Base-by-base conservation (phyloP, 2,888 invertebrate genomes). In the Eupithecia dodoneata region DNA sequence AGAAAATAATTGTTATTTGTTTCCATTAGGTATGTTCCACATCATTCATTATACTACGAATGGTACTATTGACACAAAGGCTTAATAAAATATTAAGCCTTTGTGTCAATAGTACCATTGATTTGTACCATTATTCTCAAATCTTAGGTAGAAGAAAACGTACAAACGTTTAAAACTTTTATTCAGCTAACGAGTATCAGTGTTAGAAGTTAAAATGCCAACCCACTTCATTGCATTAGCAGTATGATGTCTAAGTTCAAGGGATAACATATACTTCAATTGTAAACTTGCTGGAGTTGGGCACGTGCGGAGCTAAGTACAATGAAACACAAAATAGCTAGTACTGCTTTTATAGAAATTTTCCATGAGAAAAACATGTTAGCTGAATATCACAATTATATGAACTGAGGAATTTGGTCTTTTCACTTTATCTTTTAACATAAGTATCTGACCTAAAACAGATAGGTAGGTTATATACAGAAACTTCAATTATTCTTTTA, bases 231-330 rank as follows among this genome's bases (percentile, higher is more conserved):
- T 73, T 81, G 79, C 72, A 79, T 79, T 79, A 78, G 76, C 72
- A 72, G 81, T 79, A 79, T 81, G 80, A 81, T 76, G 67, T 65
- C 76, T 52, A 80, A 82, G 83, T 84, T 85, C 79, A 82, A 73
- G 82, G 81, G 84, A 82, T 82, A 83, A 84, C 85, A 85, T 80
- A 84, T 87, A 89, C 85, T 89, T 87, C 82, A 82, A 87, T 85
- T 86, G 86, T 85, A 84, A 87, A 87, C 84, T 88, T 87, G 67
- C 73, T 71, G 73, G 78, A 78, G 73, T 76, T 82, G 75, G 79
- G 76, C 77, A 75, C 77, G 79, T 79, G 79, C 77, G 78, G 81
- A 66, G 69, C 77, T 74, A 71, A 41, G 80, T 79, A 80, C 76
- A 81, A 72, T 63, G 13, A 67, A n/a, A 44, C 59, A 72, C 71